A percentile compares a stretch with the other conserved stretches of the same genome.
Evolutionary conservation across 2,113 vertebrate genomes (phyloP).

Genomic region (Elaphurus davidianus): DNA sequence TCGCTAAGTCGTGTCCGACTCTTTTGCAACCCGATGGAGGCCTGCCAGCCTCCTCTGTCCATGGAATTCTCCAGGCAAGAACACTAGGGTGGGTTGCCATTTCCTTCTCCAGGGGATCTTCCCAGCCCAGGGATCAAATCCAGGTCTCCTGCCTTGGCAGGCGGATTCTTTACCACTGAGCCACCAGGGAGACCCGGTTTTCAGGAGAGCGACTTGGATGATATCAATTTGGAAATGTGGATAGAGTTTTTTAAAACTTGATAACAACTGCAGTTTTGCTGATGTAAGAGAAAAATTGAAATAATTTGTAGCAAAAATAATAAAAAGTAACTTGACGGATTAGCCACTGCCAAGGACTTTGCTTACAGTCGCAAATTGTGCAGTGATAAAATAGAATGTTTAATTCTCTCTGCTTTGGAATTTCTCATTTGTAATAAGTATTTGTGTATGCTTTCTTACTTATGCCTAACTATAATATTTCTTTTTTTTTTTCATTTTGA

Average conservation of each 20-base stretch:
- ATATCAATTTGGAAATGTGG: background rate
- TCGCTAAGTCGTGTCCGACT: background rate
- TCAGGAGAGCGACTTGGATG: background rate
- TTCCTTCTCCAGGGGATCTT: background rate
- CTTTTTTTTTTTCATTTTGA: conserved; percentile 7
- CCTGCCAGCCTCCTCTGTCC: background rate
- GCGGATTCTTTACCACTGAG: background rate
- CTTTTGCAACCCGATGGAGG: background rate
- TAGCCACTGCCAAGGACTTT: background rate
- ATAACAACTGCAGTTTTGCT: background rate
- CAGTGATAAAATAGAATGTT: background rate
- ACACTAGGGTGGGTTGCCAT: background rate
- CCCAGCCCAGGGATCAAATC: background rate
- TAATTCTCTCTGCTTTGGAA: background rate
- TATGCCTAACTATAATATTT: background rate
- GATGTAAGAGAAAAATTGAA: conserved; percentile 16
- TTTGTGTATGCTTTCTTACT: background rate
- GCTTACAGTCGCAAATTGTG: background rate
- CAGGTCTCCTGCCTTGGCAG: background rate
- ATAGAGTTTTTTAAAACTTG: background rate
- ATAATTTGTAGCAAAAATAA: conserved; percentile 15
- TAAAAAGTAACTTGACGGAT: conserved; percentile 21
- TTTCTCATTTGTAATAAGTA: conserved; percentile 29
- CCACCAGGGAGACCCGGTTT: background rate
- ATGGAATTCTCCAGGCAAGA: background rate